phyloP scores from a whole-genome alignment of 2,888 invertebrate genomes.

The Emesis russula region DNA sequence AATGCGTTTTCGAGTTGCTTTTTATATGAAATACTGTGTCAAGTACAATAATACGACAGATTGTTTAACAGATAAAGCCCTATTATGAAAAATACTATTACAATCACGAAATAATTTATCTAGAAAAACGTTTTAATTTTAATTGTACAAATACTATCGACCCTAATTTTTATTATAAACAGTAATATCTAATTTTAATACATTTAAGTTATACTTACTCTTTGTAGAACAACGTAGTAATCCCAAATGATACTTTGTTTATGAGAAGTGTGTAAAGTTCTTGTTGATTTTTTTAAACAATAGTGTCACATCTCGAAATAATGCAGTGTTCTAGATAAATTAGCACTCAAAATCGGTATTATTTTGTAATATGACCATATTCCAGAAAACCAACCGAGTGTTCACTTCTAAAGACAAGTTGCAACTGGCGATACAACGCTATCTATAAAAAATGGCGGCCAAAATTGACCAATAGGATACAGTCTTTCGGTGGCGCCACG shows the following conservation, averaged over 20 bases:
- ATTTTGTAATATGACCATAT: too few relatives aligned
- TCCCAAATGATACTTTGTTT: neutral
- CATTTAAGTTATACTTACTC: slow-evolving; percentile 45
- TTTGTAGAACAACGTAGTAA: neutral
- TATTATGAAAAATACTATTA: slow-evolving; percentile 21
- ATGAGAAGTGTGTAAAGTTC: neutral
- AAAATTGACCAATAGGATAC: too few relatives aligned
- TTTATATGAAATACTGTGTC: neutral
- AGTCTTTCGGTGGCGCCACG: too few relatives aligned
- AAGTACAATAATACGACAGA: slow-evolving; percentile 69
- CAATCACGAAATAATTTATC: slow-evolving; percentile 24
- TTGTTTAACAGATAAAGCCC: slow-evolving; percentile 33
- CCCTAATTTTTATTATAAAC: slow-evolving; percentile 28
- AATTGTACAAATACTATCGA: slow-evolving; percentile 31
- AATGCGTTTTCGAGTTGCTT: slow-evolving; percentile 34
- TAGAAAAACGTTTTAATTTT: slow-evolving; percentile 37
- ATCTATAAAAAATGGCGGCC: too few relatives aligned
- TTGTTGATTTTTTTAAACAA: too few relatives aligned
- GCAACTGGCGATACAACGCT: too few relatives aligned
- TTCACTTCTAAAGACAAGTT: too few relatives aligned
- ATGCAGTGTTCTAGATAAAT: too few relatives aligned
- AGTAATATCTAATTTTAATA: slow-evolving; percentile 35
- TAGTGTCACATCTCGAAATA: too few relatives aligned
- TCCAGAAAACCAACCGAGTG: too few relatives aligned
- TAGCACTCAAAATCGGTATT: too few relatives aligned